Evolutionary conservation across 2,888 invertebrate species (phyloP), one percentile per base, ranked within the genome.

Genomic region (Eupithecia centaureata): DNA sequence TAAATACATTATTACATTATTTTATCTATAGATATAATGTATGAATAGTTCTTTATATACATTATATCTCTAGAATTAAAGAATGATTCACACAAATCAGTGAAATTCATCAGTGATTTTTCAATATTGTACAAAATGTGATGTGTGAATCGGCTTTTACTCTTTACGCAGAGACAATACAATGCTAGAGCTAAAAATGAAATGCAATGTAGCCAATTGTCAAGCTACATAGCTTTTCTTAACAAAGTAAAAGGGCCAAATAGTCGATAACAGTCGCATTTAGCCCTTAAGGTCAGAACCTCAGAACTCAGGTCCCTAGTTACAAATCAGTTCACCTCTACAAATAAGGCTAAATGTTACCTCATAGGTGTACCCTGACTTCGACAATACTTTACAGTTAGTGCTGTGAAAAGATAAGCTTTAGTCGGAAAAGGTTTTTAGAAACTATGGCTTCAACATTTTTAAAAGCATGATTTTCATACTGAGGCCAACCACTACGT

Each of bases 381-480:
- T 68, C 61, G 69, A 57, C 69, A 25, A 68, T 75, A 67, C 70
- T 72, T 73, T 72, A 70, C 59, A 42, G 61, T 52, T 15, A 69
- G 60, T 22, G 65, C 7, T 60, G 66, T 33, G 13, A n/a, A 38
- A 28, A 32, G 5, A n/a, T 13, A 13, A 15, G 2, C 33, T 54
- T n/a, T 61, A 27, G 60, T 25, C 59, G 59, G 52, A 67, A 27
- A 32, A 33, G 22, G 25, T 22, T n/a, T 54, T 54, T 7, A 0
- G 28, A 1, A 13, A 15, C 12, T 2, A 28, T 13, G 52, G 25
- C 0, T 18, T n/a, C n/a, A n/a, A n/a, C n/a, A n/a, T n/a, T n/a
- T n/a, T n/a, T n/a, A n/a, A 12, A 33, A 13, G 13, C 33, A 12
- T 12, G 13, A 3, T 33, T 33, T 33, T n/a, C n/a, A n/a, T n/a